Evolutionary conservation across 1,140 invertebrate species (phyloP).

Genomic region (Microvelia longipes): DNA sequence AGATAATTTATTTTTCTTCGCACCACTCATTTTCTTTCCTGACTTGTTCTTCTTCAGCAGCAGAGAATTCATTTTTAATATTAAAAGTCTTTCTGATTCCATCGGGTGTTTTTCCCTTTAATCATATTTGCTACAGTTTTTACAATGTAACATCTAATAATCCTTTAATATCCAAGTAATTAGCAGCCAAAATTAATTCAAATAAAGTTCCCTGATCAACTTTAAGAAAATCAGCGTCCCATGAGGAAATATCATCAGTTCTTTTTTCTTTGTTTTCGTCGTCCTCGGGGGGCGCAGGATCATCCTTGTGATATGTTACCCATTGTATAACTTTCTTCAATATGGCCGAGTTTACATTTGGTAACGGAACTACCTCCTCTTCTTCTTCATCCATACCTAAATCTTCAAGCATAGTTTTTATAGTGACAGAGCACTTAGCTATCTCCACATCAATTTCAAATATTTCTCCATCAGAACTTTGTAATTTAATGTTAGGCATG

Average conservation of each 20-base stretch:
- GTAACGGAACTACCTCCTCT: conserved; percentile 90
- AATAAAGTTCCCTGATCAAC: conserved; percentile 68
- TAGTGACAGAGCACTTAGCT: conserved; percentile 93
- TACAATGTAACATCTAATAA: conserved; percentile 94
- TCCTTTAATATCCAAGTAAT: conserved; percentile 97
- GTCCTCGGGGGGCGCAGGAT: conserved; percentile 87
- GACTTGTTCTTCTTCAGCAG: conserved; percentile 86
- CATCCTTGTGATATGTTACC: conserved; percentile 90
- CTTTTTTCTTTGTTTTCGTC: conserved; percentile 96
- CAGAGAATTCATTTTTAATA: conserved; percentile 97
- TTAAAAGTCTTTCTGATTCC: conserved; percentile 99
- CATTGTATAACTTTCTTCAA: conserved; percentile 91
- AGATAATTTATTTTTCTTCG: conserved; percentile 78
- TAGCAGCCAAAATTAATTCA: conserved; percentile 77
- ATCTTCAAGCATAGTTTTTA: conserved; percentile 98
- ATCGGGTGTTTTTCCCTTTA: conserved; percentile 91
- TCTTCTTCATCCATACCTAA: conserved; percentile 87
- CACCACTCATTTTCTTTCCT: conserved; percentile 98
- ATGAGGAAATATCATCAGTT: conserved; percentile 95
- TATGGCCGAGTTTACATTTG: conserved; percentile 96
- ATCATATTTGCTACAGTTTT: conserved; percentile 99
- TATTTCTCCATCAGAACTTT: conserved; percentile 90
- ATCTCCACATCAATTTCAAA: conserved; percentile 97
- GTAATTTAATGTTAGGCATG: conserved; percentile 86
- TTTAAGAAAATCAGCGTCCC: conserved; percentile 97